Evolutionary conservation across 2,888 invertebrate genomes (phyloP).

Genomic region (Baccha elongata): DNA sequence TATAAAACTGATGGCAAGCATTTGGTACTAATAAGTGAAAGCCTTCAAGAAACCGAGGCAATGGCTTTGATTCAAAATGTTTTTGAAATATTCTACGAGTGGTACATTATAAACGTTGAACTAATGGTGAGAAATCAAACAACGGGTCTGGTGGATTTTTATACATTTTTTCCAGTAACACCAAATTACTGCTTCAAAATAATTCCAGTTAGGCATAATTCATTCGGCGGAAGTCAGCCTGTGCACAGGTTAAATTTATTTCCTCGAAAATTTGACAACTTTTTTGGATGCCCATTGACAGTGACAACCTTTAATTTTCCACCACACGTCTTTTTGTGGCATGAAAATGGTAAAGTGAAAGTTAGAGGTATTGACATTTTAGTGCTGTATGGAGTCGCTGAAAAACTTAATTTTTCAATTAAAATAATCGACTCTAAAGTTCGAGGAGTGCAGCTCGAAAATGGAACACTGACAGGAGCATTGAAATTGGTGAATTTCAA

Average conservation of each 20-base stretch:
- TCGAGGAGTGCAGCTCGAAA: conserved; percentile 75
- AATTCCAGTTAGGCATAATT: conserved; percentile 41
- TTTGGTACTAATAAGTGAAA: conserved; percentile 32
- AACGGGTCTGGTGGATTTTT: conserved; percentile 36
- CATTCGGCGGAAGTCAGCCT: conserved; percentile 7
- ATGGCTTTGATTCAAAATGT: conserved; percentile 10
- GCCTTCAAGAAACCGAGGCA: neutral
- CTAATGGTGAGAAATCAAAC: conserved; percentile 31
- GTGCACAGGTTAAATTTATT: conserved; percentile 23
- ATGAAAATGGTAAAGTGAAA: neutral
- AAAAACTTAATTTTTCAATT: conserved; percentile 43
- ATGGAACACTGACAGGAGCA: conserved; percentile 79
- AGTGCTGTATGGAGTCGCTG: conserved; percentile 32
- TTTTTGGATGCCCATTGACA: conserved; percentile 49
- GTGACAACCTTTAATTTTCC: conserved; percentile 39
- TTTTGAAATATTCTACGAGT: conserved; percentile 33
- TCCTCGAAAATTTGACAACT: conserved; percentile 45
- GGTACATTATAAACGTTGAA: conserved; percentile 39
- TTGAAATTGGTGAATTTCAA: conserved; percentile 76
- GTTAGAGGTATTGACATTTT: conserved; percentile 41
- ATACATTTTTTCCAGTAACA: conserved; percentile 43
- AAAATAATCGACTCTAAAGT: neutral
- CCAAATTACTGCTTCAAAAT: conserved; percentile 43
- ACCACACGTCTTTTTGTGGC: conserved; percentile 37
- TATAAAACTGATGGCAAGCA: conserved; percentile 51